phyloP scores from a whole-genome alignment of 2,113 vertebrate genomes.

The Tauraco erythrolophus region DNA sequence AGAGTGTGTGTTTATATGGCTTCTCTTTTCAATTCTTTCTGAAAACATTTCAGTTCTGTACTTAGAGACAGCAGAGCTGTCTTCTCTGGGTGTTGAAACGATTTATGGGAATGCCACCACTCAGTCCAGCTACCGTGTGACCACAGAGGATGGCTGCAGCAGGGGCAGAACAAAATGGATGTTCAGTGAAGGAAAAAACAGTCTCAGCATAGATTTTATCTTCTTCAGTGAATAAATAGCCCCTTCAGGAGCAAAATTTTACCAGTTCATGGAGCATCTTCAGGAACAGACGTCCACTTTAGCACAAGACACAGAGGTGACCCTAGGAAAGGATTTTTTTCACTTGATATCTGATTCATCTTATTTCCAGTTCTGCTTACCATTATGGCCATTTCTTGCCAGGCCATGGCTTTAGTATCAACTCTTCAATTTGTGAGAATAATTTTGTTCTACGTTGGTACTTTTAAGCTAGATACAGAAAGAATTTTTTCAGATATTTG shows the following conservation, averaged over 20 bases:
- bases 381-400: not conserved
- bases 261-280: not conserved
- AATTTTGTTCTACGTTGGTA: not conserved
- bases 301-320: not conserved
- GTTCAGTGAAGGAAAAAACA: not conserved
- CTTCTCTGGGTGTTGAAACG: not conserved
- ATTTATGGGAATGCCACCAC: not conserved
- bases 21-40: not conserved
- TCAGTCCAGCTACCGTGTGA: fast-evolving
- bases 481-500: not conserved
- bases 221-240: not conserved
- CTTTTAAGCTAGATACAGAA: not conserved
- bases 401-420: not conserved
- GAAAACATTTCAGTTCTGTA: not conserved
- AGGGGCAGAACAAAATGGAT: not conserved
- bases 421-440: not conserved
- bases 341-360: not conserved
- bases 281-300: not conserved
- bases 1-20: not conserved
- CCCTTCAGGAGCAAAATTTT: not conserved
- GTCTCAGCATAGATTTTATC: not conserved
- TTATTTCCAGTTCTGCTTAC: not conserved
- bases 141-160: fast-evolving
- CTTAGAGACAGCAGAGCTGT: not conserved
- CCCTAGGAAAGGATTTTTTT: not conserved